A percentile compares a stretch with the other conserved stretches of the same genome.
Evolutionary conservation across 2,888 invertebrate species (phyloP).

Genomic region (Uloborus plumipes): DNA sequence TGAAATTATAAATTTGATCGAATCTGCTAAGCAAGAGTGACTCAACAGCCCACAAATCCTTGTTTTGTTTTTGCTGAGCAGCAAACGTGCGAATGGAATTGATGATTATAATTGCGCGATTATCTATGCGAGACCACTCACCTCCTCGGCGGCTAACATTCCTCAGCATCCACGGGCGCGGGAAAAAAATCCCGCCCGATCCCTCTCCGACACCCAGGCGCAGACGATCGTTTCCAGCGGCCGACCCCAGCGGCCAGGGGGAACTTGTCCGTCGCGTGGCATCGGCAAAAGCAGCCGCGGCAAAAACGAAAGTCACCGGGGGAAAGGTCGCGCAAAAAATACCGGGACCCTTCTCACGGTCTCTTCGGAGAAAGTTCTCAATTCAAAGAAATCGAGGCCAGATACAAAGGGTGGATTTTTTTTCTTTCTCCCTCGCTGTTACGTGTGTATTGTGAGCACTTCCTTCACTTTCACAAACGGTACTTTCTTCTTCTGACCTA

Average conservation of each 20-base stretch:
- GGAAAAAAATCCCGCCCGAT: not conserved
- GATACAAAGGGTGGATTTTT: slow-evolving; percentile 52
- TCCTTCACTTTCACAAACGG: slow-evolving; percentile 62
- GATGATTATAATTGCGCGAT: too few relatives aligned
- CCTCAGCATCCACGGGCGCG: not conserved
- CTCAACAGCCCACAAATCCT: too few relatives aligned
- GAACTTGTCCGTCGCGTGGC: not conserved
- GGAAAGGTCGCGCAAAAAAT: slow-evolving; percentile 38
- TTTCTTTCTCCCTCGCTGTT: slow-evolving; percentile 1
- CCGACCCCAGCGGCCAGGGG: slow-evolving; percentile 19
- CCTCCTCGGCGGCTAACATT: not conserved
- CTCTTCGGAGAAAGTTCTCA: slow-evolving; percentile 35
- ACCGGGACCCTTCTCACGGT: slow-evolving; percentile 41
- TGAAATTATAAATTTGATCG: too few relatives aligned
- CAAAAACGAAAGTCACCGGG: slow-evolving; percentile 55
- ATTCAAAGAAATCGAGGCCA: slow-evolving; percentile 60
- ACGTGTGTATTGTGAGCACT: slow-evolving; percentile 34
- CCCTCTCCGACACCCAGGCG: not conserved
- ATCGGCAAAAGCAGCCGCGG: slow-evolving; percentile 5
- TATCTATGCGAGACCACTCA: too few relatives aligned
- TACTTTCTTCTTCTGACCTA: slow-evolving; percentile 59
- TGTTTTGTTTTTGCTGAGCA: too few relatives aligned
- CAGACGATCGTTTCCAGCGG: not conserved
- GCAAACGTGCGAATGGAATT: too few relatives aligned
- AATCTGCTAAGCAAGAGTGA: too few relatives aligned